Evolutionary conservation across 2,888 invertebrate species (phyloP).

Genomic region (Physocephala rufipes): DNA sequence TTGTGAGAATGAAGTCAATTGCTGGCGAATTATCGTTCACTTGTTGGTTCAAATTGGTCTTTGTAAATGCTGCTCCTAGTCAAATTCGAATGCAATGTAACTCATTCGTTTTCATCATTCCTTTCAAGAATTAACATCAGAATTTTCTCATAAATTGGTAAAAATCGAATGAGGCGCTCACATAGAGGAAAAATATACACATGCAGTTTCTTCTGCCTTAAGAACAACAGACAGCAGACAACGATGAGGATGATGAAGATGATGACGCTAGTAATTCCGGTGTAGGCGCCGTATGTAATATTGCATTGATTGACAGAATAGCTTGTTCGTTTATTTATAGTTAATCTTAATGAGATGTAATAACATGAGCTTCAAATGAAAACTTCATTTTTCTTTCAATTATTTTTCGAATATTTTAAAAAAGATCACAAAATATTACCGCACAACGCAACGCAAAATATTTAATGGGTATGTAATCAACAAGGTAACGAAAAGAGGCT

Average conservation of each 20-base stretch:
- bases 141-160: background rate
- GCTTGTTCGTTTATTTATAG: background rate
- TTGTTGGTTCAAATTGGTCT: background rate
- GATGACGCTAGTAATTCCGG: too few species aligned
- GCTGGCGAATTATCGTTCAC: background rate
- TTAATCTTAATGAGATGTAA: background rate
- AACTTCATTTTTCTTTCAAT: background rate
- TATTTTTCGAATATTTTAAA: conserved; percentile 1
- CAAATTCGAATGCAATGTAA: background rate
- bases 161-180: background rate
- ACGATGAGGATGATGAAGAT: too few species aligned
- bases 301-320: background rate
- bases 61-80: background rate
- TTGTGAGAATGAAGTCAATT: conserved; percentile 7
- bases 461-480: too few species aligned
- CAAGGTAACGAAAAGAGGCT: too few species aligned
- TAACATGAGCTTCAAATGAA: conserved; percentile 1
- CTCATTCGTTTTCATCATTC: background rate
- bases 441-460: too few species aligned
- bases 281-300: too few species aligned
- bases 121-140: background rate
- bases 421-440: too few species aligned
- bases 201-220: too few species aligned
- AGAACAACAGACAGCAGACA: too few species aligned
- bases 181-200: background rate